phyloP scores from a whole-genome alignment of 2,797 vertebrate species.

The Agapornis canus region DNA sequence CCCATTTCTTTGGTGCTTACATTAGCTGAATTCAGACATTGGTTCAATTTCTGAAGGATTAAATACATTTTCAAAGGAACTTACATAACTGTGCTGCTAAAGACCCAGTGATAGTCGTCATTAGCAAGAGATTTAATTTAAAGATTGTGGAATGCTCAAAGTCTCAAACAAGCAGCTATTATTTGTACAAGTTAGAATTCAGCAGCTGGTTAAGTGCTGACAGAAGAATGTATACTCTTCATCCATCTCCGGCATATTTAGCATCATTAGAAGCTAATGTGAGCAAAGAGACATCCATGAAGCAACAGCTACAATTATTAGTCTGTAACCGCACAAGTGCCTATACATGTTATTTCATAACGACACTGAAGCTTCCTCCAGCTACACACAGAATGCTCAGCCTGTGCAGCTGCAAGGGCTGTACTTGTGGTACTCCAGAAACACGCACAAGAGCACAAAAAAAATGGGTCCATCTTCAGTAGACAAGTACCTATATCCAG shows the following conservation, averaged over 20 bases:
- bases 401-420: background rate
- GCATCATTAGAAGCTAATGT: background rate
- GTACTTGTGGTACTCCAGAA: background rate
- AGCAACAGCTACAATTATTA: background rate
- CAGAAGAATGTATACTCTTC: background rate
- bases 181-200: background rate
- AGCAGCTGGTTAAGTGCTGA: background rate
- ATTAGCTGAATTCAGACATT: background rate
- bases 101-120: background rate
- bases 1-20: background rate
- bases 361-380: background rate
- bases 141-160: background rate
- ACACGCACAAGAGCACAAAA: background rate
- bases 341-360: background rate
- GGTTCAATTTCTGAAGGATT: background rate
- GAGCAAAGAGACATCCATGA: background rate
- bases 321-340: background rate
- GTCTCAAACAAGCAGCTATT: background rate
- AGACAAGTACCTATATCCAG: rapidly evolving
- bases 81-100: background rate
- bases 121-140: conserved; percentile 53
- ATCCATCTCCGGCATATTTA: background rate
- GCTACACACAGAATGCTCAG: background rate
- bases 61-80: background rate
- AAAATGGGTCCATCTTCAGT: rapidly evolving